A percentile compares a stretch with the other conserved stretches of the same genome.
These are phyloP conservation scores for Belgica antarctica DNA, from an alignment of 2,888 invertebrate genomes.

Conservation along the genomic window DNA sequence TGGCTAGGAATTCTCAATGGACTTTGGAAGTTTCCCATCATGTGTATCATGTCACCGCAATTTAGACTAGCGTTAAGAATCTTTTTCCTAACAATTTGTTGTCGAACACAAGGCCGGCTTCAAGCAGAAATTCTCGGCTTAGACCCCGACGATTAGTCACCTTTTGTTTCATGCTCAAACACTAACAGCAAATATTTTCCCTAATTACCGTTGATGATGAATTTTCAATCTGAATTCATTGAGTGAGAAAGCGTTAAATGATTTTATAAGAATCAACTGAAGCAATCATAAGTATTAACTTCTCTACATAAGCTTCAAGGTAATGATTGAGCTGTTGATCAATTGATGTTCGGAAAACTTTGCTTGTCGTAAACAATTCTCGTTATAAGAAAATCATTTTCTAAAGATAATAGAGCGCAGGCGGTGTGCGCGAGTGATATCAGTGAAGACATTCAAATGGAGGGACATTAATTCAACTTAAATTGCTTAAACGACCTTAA, in stretches of 20 bases:
- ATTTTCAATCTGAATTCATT: background rate
- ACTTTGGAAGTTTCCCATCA: slow-evolving; percentile 91
- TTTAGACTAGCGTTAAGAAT: slow-evolving; percentile 86
- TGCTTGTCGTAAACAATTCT: too few species aligned
- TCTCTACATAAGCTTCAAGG: slow-evolving; percentile 1
- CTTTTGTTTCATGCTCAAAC: slow-evolving; percentile 7
- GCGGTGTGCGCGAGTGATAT: too few species aligned
- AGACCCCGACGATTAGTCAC: slow-evolving; percentile 75
- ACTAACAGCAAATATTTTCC: slow-evolving; percentile 1
- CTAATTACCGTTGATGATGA: background rate
- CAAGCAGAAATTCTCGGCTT: slow-evolving; percentile 82
- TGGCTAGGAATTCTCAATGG: slow-evolving; percentile 95
- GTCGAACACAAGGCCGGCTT: slow-evolving; percentile 77
- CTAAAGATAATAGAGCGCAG: too few species aligned
- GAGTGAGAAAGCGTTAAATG: background rate
- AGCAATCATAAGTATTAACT: slow-evolving; percentile 22
- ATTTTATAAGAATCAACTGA: background rate
- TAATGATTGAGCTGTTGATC: background rate
- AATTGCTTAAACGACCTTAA: too few species aligned
- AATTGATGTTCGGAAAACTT: background rate
- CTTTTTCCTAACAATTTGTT: slow-evolving; percentile 84
- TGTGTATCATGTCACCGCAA: slow-evolving; percentile 86
- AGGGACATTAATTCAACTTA: too few species aligned
- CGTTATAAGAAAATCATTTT: too few species aligned
- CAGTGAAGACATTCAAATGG: too few species aligned